Percentiles rank a stretch among this genome's conserved stretches.
phyloP scores from a whole-genome alignment of 2,888 invertebrate genomes.

The Drosophila incognita region DNA sequence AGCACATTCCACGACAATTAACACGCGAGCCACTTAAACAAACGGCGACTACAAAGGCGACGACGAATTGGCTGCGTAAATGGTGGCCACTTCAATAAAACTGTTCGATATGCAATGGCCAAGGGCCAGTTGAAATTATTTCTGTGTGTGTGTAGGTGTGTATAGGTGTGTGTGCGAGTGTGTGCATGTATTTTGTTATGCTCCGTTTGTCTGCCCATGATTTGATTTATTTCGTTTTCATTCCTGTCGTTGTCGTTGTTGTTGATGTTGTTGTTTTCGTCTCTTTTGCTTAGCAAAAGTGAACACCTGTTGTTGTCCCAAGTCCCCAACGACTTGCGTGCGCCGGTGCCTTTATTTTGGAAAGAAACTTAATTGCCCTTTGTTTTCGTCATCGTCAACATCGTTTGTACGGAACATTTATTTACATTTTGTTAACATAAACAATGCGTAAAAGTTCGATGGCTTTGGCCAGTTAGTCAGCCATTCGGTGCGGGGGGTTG shows the following conservation, averaged over 20 bases:
- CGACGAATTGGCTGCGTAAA: constrained; percentile 68
- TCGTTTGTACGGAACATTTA: constrained; percentile 79
- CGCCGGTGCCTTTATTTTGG: constrained; percentile 58
- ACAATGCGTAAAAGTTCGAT: constrained; percentile 82
- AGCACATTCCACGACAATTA: constrained; percentile 80
- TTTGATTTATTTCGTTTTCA: constrained; percentile 70
- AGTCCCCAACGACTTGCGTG: constrained; percentile 61
- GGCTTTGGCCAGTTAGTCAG: constrained; percentile 52
- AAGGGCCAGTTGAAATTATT: constrained; percentile 18
- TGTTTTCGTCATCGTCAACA: constrained; percentile 74
- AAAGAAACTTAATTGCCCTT: constrained; percentile 77
- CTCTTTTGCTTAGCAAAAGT: constrained; percentile 45
- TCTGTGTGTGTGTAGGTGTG: background rate
- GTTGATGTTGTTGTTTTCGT: constrained; percentile 17
- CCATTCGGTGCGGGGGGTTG: constrained; percentile 1
- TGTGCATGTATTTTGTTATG: constrained; percentile 39
- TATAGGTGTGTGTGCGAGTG: constrained; percentile 10
- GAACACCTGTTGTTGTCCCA: constrained; percentile 69
- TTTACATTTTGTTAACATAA: constrained; percentile 81
- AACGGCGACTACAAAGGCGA: constrained; percentile 61
- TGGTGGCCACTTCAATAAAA: constrained; percentile 71
- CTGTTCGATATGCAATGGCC: constrained; percentile 69
- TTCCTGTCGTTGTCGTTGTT: constrained; percentile 9
- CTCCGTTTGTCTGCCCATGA: constrained; percentile 59
- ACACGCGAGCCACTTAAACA: constrained; percentile 79